Evolutionary conservation across 2,888 invertebrate genomes (phyloP), one percentile per base, ranked within the genome.

Genomic region (Aphrophora alni): DNA sequence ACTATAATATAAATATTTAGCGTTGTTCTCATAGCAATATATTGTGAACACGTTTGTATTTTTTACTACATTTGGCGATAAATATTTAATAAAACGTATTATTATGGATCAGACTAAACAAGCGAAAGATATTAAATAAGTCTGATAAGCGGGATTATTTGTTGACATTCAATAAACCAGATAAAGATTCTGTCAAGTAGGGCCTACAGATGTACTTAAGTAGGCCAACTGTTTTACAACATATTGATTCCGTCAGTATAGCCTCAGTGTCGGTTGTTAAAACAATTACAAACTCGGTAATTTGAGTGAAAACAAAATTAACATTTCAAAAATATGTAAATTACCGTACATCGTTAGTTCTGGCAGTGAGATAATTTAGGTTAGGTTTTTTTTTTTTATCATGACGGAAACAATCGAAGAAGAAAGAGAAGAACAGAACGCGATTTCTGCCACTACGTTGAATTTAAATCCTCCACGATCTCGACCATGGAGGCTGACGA

Each of bases 401-500:
- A 59, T 59, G 59, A n/a, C 59, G 21, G 59, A 59, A 59, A 59
- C 59, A 21, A 21, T 21, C n/a, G 59, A 59, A 21, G 59, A 59
- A 21, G 21, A 21, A 21, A 3, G 14, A 2, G 21, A n/a, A 4
- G 33, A 33, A 33, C 33, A 33, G 33, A 33, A 33, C 33, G 33
- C 3, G 8, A 33, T 8, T 8, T 2, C 4, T 1, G 1, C n/a
- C 2, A 59, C 2, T 14, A 59, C 59, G 21, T 59, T 59, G 1
- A 59, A 21, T 59, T 5, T 59, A n/a, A 59, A 59, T 21, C 59
- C 59, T 59, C 59, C 59, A 5, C 59, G 59, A 1, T n/a, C 59
- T n/a, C 75, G 70, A 27, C 81, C 81, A 26, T 81, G 81, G 81
- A 21, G 81, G 12, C 27, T 78, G 44, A 38, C 81, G 12, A 75